Percentiles rank a stretch among this genome's conserved stretches.
phyloP scores from a whole-genome alignment of 2,888 invertebrate genomes.

The Spodoptera picta region DNA sequence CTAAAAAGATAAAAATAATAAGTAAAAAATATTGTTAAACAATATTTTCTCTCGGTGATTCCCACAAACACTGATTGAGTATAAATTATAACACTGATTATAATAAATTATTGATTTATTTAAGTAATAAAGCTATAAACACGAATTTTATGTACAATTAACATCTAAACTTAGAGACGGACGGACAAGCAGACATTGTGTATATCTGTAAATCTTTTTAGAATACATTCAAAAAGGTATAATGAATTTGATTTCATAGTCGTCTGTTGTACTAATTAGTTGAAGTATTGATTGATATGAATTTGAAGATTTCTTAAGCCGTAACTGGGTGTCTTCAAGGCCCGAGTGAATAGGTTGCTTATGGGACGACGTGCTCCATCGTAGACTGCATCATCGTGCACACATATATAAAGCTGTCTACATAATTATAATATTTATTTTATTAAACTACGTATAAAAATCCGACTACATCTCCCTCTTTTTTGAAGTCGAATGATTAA shows the following conservation, averaged over 20 bases:
- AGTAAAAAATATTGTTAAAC: not conserved
- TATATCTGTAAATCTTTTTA: slow-evolving; percentile 40
- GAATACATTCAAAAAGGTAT: slow-evolving; percentile 35
- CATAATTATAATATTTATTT: too few relatives aligned
- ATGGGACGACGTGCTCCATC: too few relatives aligned
- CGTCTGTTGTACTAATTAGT: not conserved
- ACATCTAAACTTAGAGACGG: slow-evolving; percentile 26
- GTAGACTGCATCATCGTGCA: too few relatives aligned
- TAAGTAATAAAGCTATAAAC: slow-evolving; percentile 44
- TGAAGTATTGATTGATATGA: too few relatives aligned
- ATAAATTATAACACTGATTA: slow-evolving; percentile 31
- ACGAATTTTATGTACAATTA: slow-evolving; percentile 40
- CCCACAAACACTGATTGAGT: slow-evolving; percentile 23
- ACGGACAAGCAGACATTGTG: slow-evolving; percentile 11
- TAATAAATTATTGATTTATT: slow-evolving; percentile 39
- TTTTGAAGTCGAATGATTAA: too few relatives aligned
- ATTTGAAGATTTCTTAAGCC: too few relatives aligned
- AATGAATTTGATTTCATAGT: slow-evolving; percentile 12
- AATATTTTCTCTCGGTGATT: slow-evolving; percentile 11
- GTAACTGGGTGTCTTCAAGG: too few relatives aligned
- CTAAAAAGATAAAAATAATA: slow-evolving; percentile 9
- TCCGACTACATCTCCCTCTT: too few relatives aligned
- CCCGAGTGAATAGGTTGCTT: too few relatives aligned
- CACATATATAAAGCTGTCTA: too few relatives aligned
- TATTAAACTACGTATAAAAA: too few relatives aligned